These are phyloP conservation scores for Tipula lateralis DNA, from an alignment of 2,888 invertebrate species.

Conservation along the genomic window DNA sequence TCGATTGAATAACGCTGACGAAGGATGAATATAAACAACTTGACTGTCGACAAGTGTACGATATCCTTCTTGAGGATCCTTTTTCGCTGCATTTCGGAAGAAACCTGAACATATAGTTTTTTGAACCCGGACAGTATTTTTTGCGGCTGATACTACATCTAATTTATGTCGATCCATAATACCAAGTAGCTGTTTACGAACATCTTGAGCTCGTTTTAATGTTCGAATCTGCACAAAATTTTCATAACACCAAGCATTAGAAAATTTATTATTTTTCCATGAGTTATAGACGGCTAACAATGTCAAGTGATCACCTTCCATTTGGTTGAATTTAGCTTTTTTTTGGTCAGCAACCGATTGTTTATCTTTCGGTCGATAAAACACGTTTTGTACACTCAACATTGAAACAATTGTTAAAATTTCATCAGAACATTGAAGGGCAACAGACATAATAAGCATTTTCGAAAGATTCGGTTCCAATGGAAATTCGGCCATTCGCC, in stretches of 20 bases:
- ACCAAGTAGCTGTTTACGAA: conserved; percentile 92
- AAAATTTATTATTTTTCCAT: conserved; percentile 99
- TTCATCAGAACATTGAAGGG: conserved; percentile 95
- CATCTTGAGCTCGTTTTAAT: conserved; percentile 94
- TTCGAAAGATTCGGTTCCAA: conserved; percentile 96
- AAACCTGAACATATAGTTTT: conserved; percentile 98
- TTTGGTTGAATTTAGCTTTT: conserved; percentile 98
- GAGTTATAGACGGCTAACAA: conserved; percentile 97
- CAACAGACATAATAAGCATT: conserved; percentile 98
- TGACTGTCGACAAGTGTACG: conserved; percentile 95
- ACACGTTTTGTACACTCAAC: conserved; percentile 98
- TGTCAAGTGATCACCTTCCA: conserved; percentile 97
- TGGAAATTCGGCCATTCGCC: conserved; percentile 98
- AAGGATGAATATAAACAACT: conserved; percentile 98
- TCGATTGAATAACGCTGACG: conserved; percentile 93
- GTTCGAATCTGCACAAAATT: conserved; percentile 98
- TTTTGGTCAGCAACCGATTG: conserved; percentile 97
- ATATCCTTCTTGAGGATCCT: conserved; percentile 98
- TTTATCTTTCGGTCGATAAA: conserved; percentile 91
- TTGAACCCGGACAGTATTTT: conserved; percentile 91
- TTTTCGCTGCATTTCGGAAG: conserved; percentile 98
- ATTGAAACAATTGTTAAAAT: conserved; percentile 97
- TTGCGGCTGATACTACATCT: conserved; percentile 94
- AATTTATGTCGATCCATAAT: conserved; percentile 97
- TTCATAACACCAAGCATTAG: conserved; percentile 99